Conservation (phyloP, 2,113 vertebrate species). For the Sinocyclocheilus anshuiensis region DNA sequence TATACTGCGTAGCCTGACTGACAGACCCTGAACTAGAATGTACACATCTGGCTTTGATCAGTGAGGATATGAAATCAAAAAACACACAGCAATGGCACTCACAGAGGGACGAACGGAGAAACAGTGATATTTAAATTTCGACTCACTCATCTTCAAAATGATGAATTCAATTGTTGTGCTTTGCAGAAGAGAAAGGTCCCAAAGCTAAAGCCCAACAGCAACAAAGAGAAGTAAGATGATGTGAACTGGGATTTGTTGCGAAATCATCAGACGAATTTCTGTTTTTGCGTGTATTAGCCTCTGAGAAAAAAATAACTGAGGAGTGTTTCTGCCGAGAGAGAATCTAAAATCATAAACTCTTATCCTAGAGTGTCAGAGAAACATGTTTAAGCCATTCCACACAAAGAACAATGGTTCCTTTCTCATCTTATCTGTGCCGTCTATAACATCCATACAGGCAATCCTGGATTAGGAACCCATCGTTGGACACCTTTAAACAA, state of each 20-base stretch:
- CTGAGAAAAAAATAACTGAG: not conserved
- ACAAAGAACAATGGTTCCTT: not conserved
- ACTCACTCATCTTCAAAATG: slow-evolving; percentile 13
- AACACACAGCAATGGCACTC: not conserved
- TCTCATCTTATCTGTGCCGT: not conserved
- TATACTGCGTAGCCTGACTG: not conserved
- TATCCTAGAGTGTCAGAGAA: not conserved
- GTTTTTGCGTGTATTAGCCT: not conserved
- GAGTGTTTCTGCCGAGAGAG: not conserved
- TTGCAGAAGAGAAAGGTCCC: not conserved
- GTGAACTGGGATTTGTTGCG: not conserved
- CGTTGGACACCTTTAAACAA: slow-evolving; percentile 19
- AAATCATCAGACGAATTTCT: not conserved
- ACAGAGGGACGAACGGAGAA: not conserved
- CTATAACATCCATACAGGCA: slow-evolving; percentile 58
- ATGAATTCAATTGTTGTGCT: slow-evolving; percentile 20
- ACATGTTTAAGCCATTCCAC: not conserved
- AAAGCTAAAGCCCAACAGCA: not conserved
- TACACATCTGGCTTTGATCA: slow-evolving; percentile 29
- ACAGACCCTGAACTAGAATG: not conserved
- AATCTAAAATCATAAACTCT: not conserved
- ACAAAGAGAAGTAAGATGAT: not conserved
- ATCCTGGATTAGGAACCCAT: slow-evolving; percentile 69
- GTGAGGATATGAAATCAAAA: not conserved
- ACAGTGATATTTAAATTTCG: not conserved